phyloP scores from a whole-genome alignment of 2,113 vertebrate genomes.

The Lates calcarifer region DNA sequence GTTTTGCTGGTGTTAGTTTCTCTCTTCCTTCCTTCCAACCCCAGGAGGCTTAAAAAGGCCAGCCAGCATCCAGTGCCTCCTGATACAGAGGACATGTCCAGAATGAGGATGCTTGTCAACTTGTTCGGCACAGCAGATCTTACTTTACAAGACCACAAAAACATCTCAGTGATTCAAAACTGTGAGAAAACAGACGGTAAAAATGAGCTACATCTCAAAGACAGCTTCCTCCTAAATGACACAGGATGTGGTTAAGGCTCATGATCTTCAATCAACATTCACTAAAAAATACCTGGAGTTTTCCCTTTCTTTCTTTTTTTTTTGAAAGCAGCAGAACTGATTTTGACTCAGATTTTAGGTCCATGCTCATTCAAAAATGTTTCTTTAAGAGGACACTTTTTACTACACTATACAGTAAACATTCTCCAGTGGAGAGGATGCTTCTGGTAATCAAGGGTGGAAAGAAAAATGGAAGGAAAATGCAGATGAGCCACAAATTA shows the following conservation, averaged over 20 bases:
- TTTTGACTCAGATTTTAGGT: neutral
- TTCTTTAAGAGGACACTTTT: constrained; percentile 3
- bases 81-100: constrained; percentile 20
- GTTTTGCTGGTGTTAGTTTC: constrained; percentile 35
- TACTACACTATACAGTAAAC: neutral
- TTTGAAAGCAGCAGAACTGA: neutral
- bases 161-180: constrained; percentile 7
- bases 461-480: constrained; percentile 19
- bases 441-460: neutral
- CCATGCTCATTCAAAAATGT: neutral
- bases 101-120: constrained; percentile 7
- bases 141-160: constrained; percentile 1
- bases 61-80: constrained; percentile 7
- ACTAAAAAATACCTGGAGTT: neutral
- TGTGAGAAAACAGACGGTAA: constrained; percentile 15
- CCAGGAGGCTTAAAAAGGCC: constrained; percentile 6
- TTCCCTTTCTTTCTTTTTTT: too few species aligned
- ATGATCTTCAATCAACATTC: neutral
- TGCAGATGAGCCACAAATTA: constrained; percentile 18
- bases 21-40: constrained; percentile 17
- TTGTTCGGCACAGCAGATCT: neutral
- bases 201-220: neutral
- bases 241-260: constrained; percentile 39
- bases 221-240: neutral
- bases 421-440: neutral